A percentile compares a stretch with the other conserved stretches of the same genome.
phyloP scores from a whole-genome alignment of 1,140 invertebrate species.

The Mizuhopecten yessoensis region DNA sequence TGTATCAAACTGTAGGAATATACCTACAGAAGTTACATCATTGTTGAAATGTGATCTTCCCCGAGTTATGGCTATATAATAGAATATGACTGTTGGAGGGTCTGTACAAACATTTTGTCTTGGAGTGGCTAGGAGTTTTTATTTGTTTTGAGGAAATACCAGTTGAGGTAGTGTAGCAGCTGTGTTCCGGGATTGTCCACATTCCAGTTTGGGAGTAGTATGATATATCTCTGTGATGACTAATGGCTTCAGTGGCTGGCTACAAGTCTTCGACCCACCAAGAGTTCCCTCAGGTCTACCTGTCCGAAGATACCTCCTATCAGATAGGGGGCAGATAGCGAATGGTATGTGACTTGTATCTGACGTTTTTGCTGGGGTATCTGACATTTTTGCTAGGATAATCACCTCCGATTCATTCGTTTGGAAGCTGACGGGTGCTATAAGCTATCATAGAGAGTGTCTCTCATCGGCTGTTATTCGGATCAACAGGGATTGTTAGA shows the following conservation, averaged over 20 bases:
- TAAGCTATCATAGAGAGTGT: not conserved
- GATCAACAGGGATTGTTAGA: not conserved
- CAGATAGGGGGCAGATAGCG: not conserved
- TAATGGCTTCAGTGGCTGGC: not conserved
- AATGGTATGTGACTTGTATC: slow-evolving; percentile 34
- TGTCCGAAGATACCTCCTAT: not conserved
- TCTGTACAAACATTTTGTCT: not conserved
- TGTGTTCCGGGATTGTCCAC: slow-evolving; percentile 13
- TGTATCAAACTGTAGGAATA: too few species aligned
- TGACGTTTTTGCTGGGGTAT: not conserved
- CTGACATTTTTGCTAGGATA: not conserved
- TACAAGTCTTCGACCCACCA: not conserved
- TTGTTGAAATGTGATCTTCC: not conserved
- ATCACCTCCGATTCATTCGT: slow-evolving; percentile 30
- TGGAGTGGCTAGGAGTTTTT: not conserved
- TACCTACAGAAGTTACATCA: not conserved
- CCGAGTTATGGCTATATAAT: not conserved
- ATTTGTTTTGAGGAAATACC: too few species aligned
- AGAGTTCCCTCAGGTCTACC: not conserved
- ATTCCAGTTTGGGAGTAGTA: not conserved
- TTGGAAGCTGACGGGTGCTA: slow-evolving; percentile 9
- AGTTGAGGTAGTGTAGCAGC: not conserved
- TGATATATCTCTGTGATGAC: not conserved
- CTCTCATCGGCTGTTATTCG: not conserved
- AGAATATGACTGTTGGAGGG: not conserved